phyloP scores from a whole-genome alignment of 2,888 invertebrate species.

The Eupithecia exiguata region DNA sequence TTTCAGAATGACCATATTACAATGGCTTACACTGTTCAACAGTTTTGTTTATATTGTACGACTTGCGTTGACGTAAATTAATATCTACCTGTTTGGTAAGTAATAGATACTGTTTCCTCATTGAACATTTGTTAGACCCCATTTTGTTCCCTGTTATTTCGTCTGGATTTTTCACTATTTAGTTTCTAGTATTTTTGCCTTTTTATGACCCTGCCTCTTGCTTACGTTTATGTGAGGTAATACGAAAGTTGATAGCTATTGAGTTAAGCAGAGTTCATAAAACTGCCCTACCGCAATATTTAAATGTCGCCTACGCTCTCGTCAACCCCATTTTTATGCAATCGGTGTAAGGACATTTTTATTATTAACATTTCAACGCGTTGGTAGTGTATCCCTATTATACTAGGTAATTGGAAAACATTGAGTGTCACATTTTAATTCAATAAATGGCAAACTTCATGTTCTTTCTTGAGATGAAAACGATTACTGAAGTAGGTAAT shows the following conservation, averaged over 20 bases:
- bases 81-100: conserved; percentile 5
- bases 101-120: not conserved
- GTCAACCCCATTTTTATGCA: conserved; percentile 39
- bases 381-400: not conserved
- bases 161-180: conserved; percentile 1
- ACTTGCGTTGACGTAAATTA: conserved; percentile 1
- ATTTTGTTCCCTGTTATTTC: not conserved
- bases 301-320: conserved; percentile 47
- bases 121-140: not conserved
- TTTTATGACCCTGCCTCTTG: conserved; percentile 3
- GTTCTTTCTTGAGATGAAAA: not conserved
- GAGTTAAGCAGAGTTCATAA: conserved; percentile 54
- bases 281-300: conserved; percentile 70
- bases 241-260: conserved; percentile 42
- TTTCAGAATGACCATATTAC: conserved; percentile 23
- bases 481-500: not conserved
- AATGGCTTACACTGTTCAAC: conserved; percentile 1
- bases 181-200: not conserved
- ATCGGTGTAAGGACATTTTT: conserved; percentile 12
- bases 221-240: conserved; percentile 33
- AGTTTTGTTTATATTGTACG: not conserved
- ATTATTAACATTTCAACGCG: not conserved
- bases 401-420: not conserved
- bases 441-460: not conserved
- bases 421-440: not conserved